phyloP scores from a whole-genome alignment of 2,888 invertebrate species.

The Ectropis crepuscularia region DNA sequence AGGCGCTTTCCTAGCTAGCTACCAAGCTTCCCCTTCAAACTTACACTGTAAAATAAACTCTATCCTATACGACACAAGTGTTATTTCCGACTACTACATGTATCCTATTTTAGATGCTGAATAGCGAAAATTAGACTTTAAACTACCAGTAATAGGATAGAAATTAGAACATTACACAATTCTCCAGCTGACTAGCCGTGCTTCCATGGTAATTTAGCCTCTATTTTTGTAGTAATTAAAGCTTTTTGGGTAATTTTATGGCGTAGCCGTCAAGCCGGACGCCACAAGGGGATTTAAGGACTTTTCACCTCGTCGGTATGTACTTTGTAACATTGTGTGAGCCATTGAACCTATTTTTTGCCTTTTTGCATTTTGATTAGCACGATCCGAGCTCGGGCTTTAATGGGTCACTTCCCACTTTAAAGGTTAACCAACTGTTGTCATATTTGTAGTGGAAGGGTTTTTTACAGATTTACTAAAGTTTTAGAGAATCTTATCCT shows the following conservation, averaged over 20 bases:
- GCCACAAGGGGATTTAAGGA: slow-evolving; percentile 51
- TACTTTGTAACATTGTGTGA: slow-evolving; percentile 33
- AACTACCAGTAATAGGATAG: not conserved
- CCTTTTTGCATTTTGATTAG: slow-evolving; percentile 30
- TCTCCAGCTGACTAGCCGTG: not conserved
- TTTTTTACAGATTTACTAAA: too few relatives aligned
- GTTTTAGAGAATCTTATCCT: too few relatives aligned
- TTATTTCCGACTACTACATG: not conserved
- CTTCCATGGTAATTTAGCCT: slow-evolving; percentile 8
- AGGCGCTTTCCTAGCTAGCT: slow-evolving; percentile 21
- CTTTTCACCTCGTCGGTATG: slow-evolving; percentile 36
- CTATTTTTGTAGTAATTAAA: slow-evolving; percentile 1
- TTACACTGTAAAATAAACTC: slow-evolving; percentile 20
- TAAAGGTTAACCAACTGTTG: not conserved
- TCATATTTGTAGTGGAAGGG: not conserved
- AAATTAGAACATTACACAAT: not conserved
- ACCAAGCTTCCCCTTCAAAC: slow-evolving; percentile 2
- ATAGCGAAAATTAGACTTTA: slow-evolving; percentile 17
- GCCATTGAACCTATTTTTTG: slow-evolving; percentile 27
- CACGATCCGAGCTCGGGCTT: slow-evolving; percentile 19
- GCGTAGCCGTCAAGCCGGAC: slow-evolving; percentile 51
- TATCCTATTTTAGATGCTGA: not conserved
- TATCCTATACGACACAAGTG: not conserved
- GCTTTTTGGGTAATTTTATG: not conserved
- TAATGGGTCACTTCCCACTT: slow-evolving; percentile 28